phyloP scores from a whole-genome alignment of 2,113 vertebrate genomes.

The Rhagologus leucostigma region DNA sequence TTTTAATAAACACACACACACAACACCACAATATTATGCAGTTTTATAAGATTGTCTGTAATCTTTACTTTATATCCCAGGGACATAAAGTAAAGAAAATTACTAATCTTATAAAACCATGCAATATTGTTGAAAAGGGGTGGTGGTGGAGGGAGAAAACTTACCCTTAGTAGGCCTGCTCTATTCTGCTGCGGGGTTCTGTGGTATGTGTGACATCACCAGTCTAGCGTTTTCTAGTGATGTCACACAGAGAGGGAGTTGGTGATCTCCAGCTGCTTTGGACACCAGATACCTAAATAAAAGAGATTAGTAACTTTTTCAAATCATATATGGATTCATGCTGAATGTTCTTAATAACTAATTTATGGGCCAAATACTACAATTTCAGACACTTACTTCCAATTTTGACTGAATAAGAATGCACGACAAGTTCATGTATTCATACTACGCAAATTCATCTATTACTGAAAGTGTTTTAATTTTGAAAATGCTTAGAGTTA shows the following conservation, averaged over 20 bases:
- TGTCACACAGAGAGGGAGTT: constrained; percentile 69
- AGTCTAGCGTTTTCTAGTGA: constrained; percentile 60
- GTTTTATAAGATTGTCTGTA: constrained; percentile 68
- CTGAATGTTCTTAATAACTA: neutral
- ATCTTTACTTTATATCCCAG: constrained; percentile 46
- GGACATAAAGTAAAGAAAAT: constrained; percentile 53
- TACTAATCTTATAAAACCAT: constrained; percentile 69
- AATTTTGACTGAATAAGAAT: neutral
- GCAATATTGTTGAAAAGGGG: constrained; percentile 69
- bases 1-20: constrained; percentile 45
- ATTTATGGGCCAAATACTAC: neutral
- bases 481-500: neutral
- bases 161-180: constrained; percentile 72
- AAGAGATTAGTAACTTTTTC: constrained; percentile 44
- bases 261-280: constrained; percentile 71
- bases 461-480: neutral
- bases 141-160: constrained; percentile 58
- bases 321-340: constrained; percentile 20
- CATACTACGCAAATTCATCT: neutral
- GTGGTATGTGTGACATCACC: constrained; percentile 63
- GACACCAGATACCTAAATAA: constrained; percentile 71
- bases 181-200: constrained; percentile 68
- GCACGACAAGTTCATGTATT: neutral
- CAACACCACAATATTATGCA: constrained; percentile 72
- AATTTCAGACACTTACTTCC: neutral